Evolutionary conservation across 2,797 vertebrate genomes (phyloP).

Genomic region (Gallinago solitaria): DNA sequence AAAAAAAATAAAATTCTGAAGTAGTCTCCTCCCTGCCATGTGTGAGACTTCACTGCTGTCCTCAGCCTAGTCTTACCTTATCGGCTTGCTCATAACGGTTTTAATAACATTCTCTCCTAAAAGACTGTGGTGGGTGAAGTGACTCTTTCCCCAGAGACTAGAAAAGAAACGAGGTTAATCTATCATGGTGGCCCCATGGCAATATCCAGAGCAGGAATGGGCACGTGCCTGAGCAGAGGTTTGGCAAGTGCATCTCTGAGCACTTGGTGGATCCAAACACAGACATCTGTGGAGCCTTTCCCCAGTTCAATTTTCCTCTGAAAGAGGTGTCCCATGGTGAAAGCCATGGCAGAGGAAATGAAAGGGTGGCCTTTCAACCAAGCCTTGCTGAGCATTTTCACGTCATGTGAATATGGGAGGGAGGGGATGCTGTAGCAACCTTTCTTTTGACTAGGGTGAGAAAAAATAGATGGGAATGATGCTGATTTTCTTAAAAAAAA

Average conservation of each 20-base stretch:
- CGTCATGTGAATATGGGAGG: neutral
- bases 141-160: neutral
- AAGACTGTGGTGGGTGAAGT: neutral
- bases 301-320: fast-evolving
- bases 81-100: neutral
- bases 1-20: conserved; percentile 6
- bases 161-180: neutral
- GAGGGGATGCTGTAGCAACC: neutral
- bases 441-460: neutral
- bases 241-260: neutral
- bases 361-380: neutral
- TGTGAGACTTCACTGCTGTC: neutral
- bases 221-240: fast-evolving
- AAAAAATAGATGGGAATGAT: neutral
- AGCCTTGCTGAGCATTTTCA: neutral
- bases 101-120: neutral
- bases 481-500: neutral
- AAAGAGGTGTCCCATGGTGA: neutral
- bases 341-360: neutral
- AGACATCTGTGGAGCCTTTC: neutral
- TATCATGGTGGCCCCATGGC: fast-evolving
- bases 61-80: neutral
- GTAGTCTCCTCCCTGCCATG: neutral
- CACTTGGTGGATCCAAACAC: neutral
- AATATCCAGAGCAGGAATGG: neutral